Percentiles rank a stretch among this genome's conserved stretches.
Conservation (phyloP, 2,797 vertebrate genomes). For the Coracias cyanogaster region DNA sequence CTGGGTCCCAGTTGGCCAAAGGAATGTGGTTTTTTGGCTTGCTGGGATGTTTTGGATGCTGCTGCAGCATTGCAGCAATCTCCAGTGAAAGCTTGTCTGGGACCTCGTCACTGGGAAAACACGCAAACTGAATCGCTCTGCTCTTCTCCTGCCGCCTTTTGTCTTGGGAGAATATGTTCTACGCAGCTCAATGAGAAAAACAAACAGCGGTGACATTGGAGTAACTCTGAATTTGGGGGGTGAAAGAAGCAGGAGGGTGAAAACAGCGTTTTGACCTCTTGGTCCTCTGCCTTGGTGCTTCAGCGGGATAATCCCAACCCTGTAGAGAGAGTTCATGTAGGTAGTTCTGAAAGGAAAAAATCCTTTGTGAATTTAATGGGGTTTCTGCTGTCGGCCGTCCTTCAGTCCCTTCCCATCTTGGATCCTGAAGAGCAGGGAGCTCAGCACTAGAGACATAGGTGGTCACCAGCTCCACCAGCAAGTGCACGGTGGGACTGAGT, state of each 20-base stretch:
- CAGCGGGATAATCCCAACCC: not conserved
- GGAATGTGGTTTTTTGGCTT: slow-evolving; percentile 46
- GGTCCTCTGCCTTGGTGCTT: not conserved
- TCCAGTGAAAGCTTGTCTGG: slow-evolving; percentile 51
- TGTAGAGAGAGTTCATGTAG: not conserved
- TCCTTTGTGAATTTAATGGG: not conserved
- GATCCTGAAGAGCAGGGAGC: not conserved
- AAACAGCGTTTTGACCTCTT: not conserved
- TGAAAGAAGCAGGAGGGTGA: not conserved
- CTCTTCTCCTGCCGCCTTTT: slow-evolving; percentile 37
- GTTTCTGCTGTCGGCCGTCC: not conserved
- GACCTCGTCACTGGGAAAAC: slow-evolving; percentile 43
- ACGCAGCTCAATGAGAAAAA: not conserved
- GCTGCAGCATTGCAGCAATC: not conserved
- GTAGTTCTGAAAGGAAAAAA: not conserved
- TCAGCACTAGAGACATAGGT: rapidly evolving
- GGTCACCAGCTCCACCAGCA: not conserved
- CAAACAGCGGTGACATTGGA: not conserved
- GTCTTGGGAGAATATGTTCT: slow-evolving; percentile 13
- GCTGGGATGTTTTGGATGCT: slow-evolving; percentile 31
- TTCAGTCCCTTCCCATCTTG: not conserved
- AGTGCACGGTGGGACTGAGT: rapidly evolving
- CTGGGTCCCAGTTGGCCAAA: slow-evolving; percentile 12
- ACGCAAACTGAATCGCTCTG: slow-evolving; percentile 50
- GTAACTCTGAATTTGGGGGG: not conserved